Conservation (phyloP, 1,140 invertebrate genomes). For the Macrosteles quadrilineatus region DNA sequence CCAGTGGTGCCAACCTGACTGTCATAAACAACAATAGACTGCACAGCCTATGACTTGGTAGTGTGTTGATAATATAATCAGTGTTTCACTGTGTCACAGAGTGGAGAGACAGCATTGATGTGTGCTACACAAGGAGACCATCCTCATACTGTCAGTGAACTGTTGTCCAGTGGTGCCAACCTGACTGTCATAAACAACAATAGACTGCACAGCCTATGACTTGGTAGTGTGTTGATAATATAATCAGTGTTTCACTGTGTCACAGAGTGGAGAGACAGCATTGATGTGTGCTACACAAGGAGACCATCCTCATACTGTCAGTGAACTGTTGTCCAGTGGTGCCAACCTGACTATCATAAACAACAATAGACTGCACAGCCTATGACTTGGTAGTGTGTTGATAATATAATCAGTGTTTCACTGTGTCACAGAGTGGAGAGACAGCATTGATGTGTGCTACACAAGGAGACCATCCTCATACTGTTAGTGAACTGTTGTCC, state of each 20-base stretch:
- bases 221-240: too few species aligned
- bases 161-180: constrained; percentile 76
- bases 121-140: constrained; percentile 86
- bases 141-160: constrained; percentile 79
- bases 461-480: constrained; percentile 81
- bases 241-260: too few species aligned
- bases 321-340: constrained; percentile 74
- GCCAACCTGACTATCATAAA: constrained; percentile 79
- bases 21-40: constrained; percentile 73
- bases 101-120: constrained; percentile 85
- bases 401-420: too few species aligned
- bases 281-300: constrained; percentile 86
- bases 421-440: constrained; percentile 70
- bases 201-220: constrained; percentile 77
- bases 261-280: constrained; percentile 80
- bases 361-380: constrained; percentile 75
- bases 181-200: constrained; percentile 75
- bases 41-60: constrained; percentile 80
- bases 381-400: constrained; percentile 79
- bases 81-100: too few species aligned
- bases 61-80: too few species aligned
- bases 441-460: constrained; percentile 89
- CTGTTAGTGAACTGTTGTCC: constrained; percentile 77
- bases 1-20: constrained; percentile 75
- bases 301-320: constrained; percentile 83